phyloP scores from a whole-genome alignment of 2,113 vertebrate genomes.

The Orthonyx spaldingii region DNA sequence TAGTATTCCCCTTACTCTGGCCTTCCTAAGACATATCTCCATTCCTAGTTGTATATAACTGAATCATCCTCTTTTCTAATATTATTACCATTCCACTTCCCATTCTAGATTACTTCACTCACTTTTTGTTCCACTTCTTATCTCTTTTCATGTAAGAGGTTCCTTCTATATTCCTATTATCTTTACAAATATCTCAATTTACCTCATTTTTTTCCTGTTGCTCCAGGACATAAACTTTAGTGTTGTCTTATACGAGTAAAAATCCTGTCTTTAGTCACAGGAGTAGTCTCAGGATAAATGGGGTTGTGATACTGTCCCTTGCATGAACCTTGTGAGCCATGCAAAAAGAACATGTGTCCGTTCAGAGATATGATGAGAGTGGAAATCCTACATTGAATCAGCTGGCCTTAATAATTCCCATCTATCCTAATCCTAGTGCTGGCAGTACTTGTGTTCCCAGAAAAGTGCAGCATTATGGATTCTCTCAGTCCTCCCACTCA shows the following conservation, averaged over 20 bases:
- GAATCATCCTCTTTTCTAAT: neutral
- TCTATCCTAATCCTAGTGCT: neutral
- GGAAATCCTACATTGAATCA: neutral
- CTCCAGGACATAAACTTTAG: neutral
- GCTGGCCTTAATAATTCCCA: neutral
- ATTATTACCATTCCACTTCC: neutral
- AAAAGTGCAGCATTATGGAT: neutral
- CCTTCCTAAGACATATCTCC: neutral
- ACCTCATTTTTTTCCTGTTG: neutral
- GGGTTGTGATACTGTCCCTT: neutral
- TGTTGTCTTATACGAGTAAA: neutral
- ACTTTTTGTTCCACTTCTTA: neutral
- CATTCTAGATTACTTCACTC: neutral
- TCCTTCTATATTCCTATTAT: neutral
- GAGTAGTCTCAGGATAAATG: neutral
- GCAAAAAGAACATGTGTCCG: neutral
- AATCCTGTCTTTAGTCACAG: neutral
- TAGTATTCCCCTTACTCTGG: neutral
- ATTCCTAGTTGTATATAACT: rapidly evolving
- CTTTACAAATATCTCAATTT: neutral
- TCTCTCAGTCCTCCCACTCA: neutral
- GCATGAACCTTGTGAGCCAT: neutral
- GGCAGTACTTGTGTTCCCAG: neutral
- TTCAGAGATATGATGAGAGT: neutral
- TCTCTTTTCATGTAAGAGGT: neutral